phyloP scores from a whole-genome alignment of 2,113 vertebrate genomes.

The Melanocharis versteri region DNA sequence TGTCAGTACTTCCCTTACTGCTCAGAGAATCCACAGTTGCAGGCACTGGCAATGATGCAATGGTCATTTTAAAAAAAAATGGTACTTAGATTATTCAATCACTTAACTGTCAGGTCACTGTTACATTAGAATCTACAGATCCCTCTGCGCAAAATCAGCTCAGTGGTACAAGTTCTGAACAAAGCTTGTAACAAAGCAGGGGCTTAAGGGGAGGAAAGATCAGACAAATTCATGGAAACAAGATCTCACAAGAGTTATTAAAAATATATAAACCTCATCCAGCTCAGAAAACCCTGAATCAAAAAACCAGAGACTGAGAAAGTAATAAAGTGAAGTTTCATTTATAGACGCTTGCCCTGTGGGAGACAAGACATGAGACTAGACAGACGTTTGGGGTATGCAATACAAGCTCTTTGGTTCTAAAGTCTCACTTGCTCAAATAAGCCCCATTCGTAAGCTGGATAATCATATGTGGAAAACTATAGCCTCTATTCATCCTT shows the following conservation, averaged over 20 bases:
- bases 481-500: neutral
- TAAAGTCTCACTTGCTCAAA: neutral
- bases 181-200: neutral
- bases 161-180: neutral
- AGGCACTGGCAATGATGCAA: neutral
- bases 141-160: neutral
- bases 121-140: neutral
- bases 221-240: neutral
- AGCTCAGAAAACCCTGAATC: neutral
- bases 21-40: neutral
- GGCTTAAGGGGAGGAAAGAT: neutral
- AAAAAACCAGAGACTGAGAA: neutral
- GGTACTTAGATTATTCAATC: neutral
- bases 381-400: neutral
- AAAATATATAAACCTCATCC: neutral
- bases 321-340: neutral
- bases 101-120: neutral
- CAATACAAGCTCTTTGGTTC: neutral
- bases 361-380: neutral
- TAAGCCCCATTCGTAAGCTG: neutral
- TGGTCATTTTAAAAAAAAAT: neutral
- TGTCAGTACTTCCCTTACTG: neutral
- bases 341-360: neutral
- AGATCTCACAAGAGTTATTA: neutral
- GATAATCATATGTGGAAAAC: neutral